phyloP scores from a whole-genome alignment of 2,113 vertebrate genomes.

The Ophiodon elongatus region DNA sequence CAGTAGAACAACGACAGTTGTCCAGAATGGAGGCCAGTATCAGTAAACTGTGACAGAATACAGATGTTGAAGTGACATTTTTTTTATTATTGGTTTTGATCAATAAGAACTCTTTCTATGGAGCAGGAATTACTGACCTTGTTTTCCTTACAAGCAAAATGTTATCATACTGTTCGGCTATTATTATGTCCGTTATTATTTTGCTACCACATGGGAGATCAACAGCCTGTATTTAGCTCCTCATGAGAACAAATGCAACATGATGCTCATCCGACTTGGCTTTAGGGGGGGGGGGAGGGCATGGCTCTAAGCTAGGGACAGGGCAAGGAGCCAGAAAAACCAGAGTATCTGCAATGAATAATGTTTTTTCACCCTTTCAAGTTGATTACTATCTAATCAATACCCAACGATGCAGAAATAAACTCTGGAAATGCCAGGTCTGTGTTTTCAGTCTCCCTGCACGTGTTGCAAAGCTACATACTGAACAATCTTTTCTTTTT shows the following conservation, averaged over 20 bases:
- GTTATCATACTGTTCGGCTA: neutral
- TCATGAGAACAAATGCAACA: slow-evolving; percentile 55
- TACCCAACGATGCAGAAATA: neutral
- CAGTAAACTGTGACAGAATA: neutral
- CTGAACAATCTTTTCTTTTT: neutral
- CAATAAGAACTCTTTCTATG: neutral
- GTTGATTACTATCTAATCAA: neutral
- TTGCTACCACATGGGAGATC: neutral
- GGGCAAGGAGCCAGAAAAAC: neutral
- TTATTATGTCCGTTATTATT: slow-evolving; percentile 8
- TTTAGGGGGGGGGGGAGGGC: slow-evolving; percentile 16
- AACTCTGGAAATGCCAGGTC: neutral
- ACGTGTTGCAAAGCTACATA: slow-evolving; percentile 28
- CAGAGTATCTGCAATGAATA: neutral
- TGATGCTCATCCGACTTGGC: slow-evolving; percentile 69
- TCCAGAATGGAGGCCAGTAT: neutral
- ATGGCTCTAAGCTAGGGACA: slow-evolving; percentile 11
- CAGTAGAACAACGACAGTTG: neutral
- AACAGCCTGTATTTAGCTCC: slow-evolving; percentile 48
- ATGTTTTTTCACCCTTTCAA: neutral
- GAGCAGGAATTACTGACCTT: slow-evolving; percentile 5
- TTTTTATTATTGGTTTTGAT: neutral
- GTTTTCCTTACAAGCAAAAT: slow-evolving; percentile 2
- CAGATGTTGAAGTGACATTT: slow-evolving; percentile 11
- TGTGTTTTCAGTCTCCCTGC: neutral